Base-by-base conservation (phyloP, 2,888 invertebrate genomes). In the Meteorus cinctellus region DNA sequence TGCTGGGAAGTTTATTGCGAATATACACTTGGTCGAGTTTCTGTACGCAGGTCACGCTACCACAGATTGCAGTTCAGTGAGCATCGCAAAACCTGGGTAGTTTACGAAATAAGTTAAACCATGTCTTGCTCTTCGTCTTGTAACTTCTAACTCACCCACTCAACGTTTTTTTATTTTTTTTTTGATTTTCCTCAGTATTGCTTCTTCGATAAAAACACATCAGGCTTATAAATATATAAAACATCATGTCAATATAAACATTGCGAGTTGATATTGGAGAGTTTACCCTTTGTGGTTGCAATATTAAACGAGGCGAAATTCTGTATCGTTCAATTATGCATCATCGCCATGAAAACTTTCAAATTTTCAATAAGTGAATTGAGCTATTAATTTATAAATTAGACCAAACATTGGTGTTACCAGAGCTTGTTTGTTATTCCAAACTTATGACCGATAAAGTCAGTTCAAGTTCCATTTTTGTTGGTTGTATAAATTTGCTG, bases 31-130 rank as follows among this genome's bases (percentile, higher is more conserved):
- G 27, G 24, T 24, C 45, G 19, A 59, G 55, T 34, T 70, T 60
- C 27, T 16, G 41, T 59, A 70, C 27, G 60, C 70, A 59, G 36
- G 59, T 70, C 70, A 70, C 60, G 60, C 31, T 60, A 34, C 59
- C 36, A 45, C 41, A 36, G 70, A 60, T 70, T 41, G 60, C 70
- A 70, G 70, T 70, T 70, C 70, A 70, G 60, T 60, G 70, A 70
- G 24, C 70, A 70, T 70, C 59, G 16, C 16, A 34, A 60, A 19
- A 70, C 70, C 34, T 70, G 60, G 41, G 36, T 59, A 45, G 24
- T 45, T 27, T 67, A 45, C 45, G 19, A 67, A 67, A 36, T 27
- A 67, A 67, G 27, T 36, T 24, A 59, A 59, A 55, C 59, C 36
- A 41, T 51, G 48, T 68, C 24, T 68, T 48, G 16, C 12, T 41